A percentile compares a stretch with the other conserved stretches of the same genome.
phyloP scores from a whole-genome alignment of 2,888 invertebrate species.

The Leucozona laternaria region DNA sequence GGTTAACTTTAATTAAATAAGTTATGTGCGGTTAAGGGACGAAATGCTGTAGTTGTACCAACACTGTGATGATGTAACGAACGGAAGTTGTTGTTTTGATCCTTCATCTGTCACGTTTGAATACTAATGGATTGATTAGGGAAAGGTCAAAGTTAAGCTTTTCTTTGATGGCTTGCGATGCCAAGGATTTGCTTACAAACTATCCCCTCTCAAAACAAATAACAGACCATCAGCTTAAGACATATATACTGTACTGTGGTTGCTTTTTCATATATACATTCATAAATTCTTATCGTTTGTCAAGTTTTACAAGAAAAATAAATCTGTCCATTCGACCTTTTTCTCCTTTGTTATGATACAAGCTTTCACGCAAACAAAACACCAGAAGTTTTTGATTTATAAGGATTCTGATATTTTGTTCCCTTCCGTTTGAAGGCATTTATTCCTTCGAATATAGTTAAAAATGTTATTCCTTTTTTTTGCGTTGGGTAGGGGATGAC shows the following conservation, averaged over 20 bases:
- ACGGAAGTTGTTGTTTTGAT: constrained; percentile 53
- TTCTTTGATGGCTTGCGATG: constrained; percentile 29
- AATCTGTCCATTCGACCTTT: constrained; percentile 47
- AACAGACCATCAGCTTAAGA: constrained; percentile 41
- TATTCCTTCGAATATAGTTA: constrained; percentile 31
- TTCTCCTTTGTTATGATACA: not conserved
- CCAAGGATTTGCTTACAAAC: constrained; percentile 10
- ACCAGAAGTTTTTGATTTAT: constrained; percentile 67
- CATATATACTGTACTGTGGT: not conserved
- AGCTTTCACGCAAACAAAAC: constrained; percentile 25
- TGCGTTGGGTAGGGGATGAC: not conserved
- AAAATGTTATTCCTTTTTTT: constrained; percentile 16
- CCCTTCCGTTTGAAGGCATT: constrained; percentile 12
- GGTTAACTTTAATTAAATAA: constrained; percentile 73
- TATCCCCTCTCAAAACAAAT: constrained; percentile 30
- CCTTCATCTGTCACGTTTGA: constrained; percentile 57
- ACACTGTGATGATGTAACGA: not conserved
- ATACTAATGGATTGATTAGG: constrained; percentile 68
- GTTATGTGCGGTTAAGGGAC: constrained; percentile 64
- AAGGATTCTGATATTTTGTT: constrained; percentile 53
- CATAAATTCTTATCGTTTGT: constrained; percentile 43
- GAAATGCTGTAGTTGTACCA: not conserved
- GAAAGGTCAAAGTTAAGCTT: constrained; percentile 61
- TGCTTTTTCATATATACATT: not conserved
- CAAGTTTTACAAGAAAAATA: constrained; percentile 30